phyloP scores from a whole-genome alignment of 2,888 invertebrate species.

The Hermaeophaga mercurialis region DNA sequence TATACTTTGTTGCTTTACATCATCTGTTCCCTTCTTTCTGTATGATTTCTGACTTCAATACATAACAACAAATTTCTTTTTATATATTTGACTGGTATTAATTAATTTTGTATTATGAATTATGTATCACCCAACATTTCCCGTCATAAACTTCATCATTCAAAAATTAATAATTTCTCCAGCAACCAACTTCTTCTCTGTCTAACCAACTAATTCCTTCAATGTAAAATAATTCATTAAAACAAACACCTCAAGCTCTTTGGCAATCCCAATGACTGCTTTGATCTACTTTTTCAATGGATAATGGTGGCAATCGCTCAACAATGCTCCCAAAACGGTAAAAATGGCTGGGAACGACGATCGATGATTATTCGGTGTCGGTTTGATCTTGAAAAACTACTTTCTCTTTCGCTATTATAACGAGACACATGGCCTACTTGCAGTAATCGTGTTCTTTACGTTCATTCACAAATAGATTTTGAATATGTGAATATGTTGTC shows the following conservation, averaged over 20 bases:
- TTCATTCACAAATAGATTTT: constrained; percentile 35
- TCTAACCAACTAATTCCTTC: not conserved
- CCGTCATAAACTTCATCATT: not conserved
- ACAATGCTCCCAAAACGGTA: constrained; percentile 32
- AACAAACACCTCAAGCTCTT: constrained; percentile 23
- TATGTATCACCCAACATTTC: not conserved
- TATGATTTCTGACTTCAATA: no score
- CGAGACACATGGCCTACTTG: constrained; percentile 37
- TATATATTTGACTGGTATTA: no score
- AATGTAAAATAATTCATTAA: constrained; percentile 20
- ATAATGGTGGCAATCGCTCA: constrained; percentile 28
- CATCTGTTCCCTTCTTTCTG: no score
- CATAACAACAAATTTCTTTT: no score
- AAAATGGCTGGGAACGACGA: constrained; percentile 34
- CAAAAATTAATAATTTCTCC: not conserved
- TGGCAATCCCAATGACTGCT: constrained; percentile 25
- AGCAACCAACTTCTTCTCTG: not conserved
- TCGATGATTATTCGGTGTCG: constrained; percentile 36
- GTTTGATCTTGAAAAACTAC: constrained; percentile 37
- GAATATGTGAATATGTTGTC: constrained; percentile 12
- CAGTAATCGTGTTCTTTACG: constrained; percentile 29
- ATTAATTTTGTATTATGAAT: no score
- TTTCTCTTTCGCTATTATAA: constrained; percentile 38
- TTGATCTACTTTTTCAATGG: constrained; percentile 34
- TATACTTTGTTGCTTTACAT: no score